Base-by-base conservation (phyloP, 2,113 vertebrate species). In the Heterotis niloticus region DNA sequence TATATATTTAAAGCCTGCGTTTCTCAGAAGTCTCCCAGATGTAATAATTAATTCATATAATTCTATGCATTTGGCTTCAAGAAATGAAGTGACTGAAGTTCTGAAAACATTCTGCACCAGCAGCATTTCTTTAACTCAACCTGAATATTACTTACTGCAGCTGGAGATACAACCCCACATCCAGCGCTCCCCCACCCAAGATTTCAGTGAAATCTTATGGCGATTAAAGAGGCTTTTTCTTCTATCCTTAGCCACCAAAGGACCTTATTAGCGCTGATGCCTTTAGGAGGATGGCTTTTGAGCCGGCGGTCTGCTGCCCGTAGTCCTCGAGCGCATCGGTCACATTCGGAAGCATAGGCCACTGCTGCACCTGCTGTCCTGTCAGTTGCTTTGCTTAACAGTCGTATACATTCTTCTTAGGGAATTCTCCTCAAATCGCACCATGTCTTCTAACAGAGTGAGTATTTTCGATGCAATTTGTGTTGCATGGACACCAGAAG, bases 221-320 rank as follows among this genome's bases (percentile, higher is more conserved):
- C 89, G 86, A 91, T 94, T 95, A 95, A 90, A 87, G 86, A 86
- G 91, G 94, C 92, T 96, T 96, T 94, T 86, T 83, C 81, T 91
- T 93, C 93, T 94, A 95, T 94, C 92, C 89, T 93, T 94, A 92
- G 93, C 86, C 86, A 86, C 85, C 56, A 64, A 84, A 78, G 84
- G 85, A 66, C 87, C 88, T 78, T 85, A 87, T 91, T 89, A 89
- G 87, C 82, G 83, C 84, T 12, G 9, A 44, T 24, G 29, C 72
- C 79, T 67, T 65, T 75, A 23, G 64, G 62, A 65, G 26, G 54
- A 70, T 65, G 28, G 62, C 81, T 69, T 83, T 64, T 74, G 69
- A 72, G 26, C 71, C 56, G 72, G 59, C 64, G 56, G 59, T 9
- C 67, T 79, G 69, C 77, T 81, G 74, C 16, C 26, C 52, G 72